Conservation (phyloP, 2,113 vertebrate species). For the Tursiops truncatus region DNA sequence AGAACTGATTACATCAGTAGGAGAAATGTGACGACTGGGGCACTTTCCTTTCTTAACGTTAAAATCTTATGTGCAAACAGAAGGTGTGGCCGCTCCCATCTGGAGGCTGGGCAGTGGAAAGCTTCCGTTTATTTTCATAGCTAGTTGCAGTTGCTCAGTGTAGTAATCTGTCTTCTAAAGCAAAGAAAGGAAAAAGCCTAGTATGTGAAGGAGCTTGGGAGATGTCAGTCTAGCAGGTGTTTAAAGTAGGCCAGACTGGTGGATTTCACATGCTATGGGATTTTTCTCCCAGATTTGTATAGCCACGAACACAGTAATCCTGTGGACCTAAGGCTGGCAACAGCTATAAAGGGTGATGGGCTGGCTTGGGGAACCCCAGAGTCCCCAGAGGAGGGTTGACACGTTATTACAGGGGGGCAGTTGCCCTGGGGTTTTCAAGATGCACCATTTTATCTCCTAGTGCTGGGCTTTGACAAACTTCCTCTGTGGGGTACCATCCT, state of each 20-base stretch:
- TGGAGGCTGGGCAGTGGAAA: background rate
- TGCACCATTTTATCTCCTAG: slow-evolving; percentile 88
- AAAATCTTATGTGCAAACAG: background rate
- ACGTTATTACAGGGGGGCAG: background rate
- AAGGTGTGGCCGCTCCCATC: background rate
- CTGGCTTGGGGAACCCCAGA: background rate
- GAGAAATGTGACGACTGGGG: background rate
- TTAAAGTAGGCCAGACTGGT: background rate
- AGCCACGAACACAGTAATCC: background rate
- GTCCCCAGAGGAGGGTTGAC: slow-evolving; percentile 33
- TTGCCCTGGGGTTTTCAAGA: slow-evolving; percentile 83
- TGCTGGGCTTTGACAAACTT: slow-evolving; percentile 95
- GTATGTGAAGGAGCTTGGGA: background rate
- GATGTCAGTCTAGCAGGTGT: rapidly evolving
- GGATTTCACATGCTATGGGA: rapidly evolving
- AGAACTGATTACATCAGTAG: background rate
- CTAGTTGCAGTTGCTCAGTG: background rate
- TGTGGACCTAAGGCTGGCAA: background rate
- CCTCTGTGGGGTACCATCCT: slow-evolving; percentile 94
- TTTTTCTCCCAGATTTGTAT: background rate
- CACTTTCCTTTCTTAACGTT: background rate
- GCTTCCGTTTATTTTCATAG: background rate
- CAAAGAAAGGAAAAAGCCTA: background rate
- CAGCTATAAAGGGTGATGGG: slow-evolving; percentile 42
- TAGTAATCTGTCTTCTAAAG: background rate